Evolutionary conservation across 2,888 invertebrate species (phyloP).

Genomic region (Oxyscelio sp.): DNA sequence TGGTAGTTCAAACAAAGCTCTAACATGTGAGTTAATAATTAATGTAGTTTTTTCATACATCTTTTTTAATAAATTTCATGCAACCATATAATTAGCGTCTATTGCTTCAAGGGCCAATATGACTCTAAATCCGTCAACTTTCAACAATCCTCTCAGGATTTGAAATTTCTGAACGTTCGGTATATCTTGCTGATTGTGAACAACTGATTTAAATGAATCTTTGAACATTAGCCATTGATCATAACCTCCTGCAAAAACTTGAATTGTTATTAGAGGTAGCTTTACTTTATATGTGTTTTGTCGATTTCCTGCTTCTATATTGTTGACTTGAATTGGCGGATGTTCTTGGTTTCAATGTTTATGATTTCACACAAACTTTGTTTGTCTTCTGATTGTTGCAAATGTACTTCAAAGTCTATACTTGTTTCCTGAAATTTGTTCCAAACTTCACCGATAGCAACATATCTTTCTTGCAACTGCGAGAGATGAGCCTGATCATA

Average conservation of each 20-base stretch:
- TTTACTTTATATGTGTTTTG: background rate
- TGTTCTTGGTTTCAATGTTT: no score
- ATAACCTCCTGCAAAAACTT: conserved; percentile 1
- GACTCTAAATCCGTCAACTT: background rate
- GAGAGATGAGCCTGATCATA: no score
- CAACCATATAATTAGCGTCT: conserved; percentile 2
- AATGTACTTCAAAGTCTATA: no score
- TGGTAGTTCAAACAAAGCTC: conserved; percentile 4
- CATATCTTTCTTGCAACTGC: no score
- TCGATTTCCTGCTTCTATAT: no score
- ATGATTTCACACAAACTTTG: no score
- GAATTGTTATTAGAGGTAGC: background rate
- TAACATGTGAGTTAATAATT: conserved; percentile 16
- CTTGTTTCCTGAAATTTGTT: no score
- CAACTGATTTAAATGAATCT: background rate
- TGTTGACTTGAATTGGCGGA: no score
- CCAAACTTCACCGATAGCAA: no score
- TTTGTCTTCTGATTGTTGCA: no score
- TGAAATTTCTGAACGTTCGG: conserved; percentile 21
- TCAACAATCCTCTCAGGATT: background rate
- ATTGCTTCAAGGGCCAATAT: background rate
- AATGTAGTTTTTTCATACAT: background rate
- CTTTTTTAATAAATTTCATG: conserved; percentile 6
- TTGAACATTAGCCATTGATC: conserved; percentile 1
- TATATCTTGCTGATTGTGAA: background rate